These are phyloP conservation scores for Leucosticte australis DNA, from an alignment of 2,113 vertebrate species.

Conservation along the genomic window DNA sequence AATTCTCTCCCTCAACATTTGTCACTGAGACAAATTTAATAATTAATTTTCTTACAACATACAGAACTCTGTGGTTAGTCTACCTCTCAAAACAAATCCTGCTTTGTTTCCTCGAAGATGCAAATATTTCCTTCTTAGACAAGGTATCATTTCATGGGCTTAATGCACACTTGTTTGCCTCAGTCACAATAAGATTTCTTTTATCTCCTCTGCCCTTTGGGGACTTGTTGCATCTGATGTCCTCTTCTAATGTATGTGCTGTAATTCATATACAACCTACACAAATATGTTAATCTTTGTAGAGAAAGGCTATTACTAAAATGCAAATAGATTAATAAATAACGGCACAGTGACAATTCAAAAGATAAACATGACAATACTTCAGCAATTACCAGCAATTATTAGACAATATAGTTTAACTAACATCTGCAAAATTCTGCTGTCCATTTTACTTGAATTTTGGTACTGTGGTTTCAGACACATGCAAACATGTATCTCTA, in stretches of 20 bases:
- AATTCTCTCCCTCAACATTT: not conserved
- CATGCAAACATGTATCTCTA: not conserved
- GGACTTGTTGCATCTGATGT: not conserved
- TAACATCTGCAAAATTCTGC: not conserved
- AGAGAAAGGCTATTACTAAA: not conserved
- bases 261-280: not conserved
- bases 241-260: not conserved
- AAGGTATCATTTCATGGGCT: not conserved
- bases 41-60: not conserved
- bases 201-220: not conserved
- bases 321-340: not conserved
- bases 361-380: not conserved
- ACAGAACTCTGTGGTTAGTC: not conserved
- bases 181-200: not conserved
- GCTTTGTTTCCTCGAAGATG: not conserved
- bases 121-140: not conserved
- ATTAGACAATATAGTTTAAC: not conserved
- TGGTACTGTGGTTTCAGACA: not conserved
- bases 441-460: not conserved
- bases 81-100: not conserved
- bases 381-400: not conserved
- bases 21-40: not conserved
- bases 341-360: not conserved
- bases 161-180: not conserved
- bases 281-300: not conserved